Conservation (phyloP, 2,888 invertebrate genomes). For the Sinelater perroti region DNA sequence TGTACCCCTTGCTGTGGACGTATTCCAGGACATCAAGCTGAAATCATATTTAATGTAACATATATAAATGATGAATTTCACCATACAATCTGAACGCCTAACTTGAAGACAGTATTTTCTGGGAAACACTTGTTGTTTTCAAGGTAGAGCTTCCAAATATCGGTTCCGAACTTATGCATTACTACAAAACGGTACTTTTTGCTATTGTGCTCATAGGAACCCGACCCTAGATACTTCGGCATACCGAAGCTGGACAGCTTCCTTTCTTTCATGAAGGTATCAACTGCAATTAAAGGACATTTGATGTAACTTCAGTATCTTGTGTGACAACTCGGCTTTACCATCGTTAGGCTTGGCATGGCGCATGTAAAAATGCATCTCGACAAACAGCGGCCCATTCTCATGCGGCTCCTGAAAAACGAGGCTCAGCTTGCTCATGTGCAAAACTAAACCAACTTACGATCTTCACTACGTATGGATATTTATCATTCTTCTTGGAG, state of each 20-base stretch:
- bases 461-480: conserved; percentile 81
- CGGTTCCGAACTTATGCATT: conserved; percentile 89
- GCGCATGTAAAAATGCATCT: conserved; percentile 88
- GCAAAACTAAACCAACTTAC: too few species aligned
- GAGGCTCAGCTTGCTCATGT: conserved; percentile 14
- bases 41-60: conserved; percentile 47
- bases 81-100: conserved; percentile 85
- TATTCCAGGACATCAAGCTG: conserved; percentile 91
- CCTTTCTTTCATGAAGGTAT: conserved; percentile 72
- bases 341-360: conserved; percentile 77
- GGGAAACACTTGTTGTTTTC: conserved; percentile 75
- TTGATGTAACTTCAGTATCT: too few species aligned
- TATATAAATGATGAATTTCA: neutral
- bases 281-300: conserved; percentile 67
- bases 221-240: conserved; percentile 84
- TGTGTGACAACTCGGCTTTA: conserved; percentile 57
- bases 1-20: conserved; percentile 88
- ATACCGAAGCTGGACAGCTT: conserved; percentile 81
- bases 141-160: conserved; percentile 81
- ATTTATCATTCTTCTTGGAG: conserved; percentile 64
- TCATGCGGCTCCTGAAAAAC: conserved; percentile 84
- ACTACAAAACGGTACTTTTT: conserved; percentile 88
- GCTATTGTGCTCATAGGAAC: conserved; percentile 79
- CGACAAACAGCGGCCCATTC: conserved; percentile 94
- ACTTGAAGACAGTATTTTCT: conserved; percentile 76